Base-by-base conservation (phyloP, 1,140 invertebrate genomes). In the Limonius californicus region DNA sequence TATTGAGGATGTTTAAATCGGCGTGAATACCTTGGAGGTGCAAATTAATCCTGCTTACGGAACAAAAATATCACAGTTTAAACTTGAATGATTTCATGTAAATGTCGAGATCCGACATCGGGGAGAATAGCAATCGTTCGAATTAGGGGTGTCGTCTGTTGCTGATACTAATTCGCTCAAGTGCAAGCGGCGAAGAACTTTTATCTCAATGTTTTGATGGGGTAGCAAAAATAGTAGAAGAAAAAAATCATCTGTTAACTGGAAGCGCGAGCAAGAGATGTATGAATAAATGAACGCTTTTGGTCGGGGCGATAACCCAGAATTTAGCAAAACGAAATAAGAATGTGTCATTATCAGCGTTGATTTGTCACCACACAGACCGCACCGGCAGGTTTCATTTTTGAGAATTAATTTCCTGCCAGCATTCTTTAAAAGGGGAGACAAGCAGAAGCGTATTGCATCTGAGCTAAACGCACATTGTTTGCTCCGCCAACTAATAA, bases 361-460 rank as follows among this genome's bases (percentile, higher is more conserved):
- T 66, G 68, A 72, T 69, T 55, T 55, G 53, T 55, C 53, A 65
- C 64, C 60, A 61, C 35, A 65, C 66, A 55, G 69, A 65, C 70
- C 65, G 70, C 66, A 66, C 67, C 70, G 67, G 64, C 70, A 68
- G 70, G 70, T 70, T 74, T 72, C 74, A 75, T 76, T 76, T 77
- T 75, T 74, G 73, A 72, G 69, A 76, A 77, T 75, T 76, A 77
- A 77, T 77, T 77, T 76, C 75, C 76, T 76, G 75, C 73, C 70
- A 59, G 70, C 66, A 72, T 76, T 76, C 71, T 75, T 74, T 72
- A 75, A 72, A 73, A 70, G 70, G 70, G 70, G 72, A 74, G 70
- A 71, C 68, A 72, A 68, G 23, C 61, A 71, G 67, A 7, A 54
- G 27, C 55, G 35, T 65, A 63, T 59, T 70, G 70, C 68, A 72